These are phyloP conservation scores for Macrobrachium rosenbergii DNA, from an alignment of 1,140 invertebrate species.

Conservation along the genomic window DNA sequence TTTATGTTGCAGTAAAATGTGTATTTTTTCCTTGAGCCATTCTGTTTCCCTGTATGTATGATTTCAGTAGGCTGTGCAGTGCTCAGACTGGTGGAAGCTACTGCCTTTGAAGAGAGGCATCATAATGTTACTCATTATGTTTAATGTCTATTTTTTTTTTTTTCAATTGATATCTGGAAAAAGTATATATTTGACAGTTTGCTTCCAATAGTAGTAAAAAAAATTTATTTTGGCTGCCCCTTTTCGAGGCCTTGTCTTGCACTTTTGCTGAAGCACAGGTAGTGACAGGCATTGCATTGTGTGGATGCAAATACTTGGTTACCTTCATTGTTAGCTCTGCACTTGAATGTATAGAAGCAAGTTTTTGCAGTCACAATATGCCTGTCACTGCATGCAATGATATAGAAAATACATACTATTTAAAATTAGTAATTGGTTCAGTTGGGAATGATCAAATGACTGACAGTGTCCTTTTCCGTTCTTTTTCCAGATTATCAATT, in stretches of 20 bases:
- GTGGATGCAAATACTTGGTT: constrained; percentile 46
- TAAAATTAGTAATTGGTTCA: constrained; percentile 63
- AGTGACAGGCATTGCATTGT: constrained; percentile 57
- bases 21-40: constrained; percentile 10
- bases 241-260: constrained; percentile 56
- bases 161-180: constrained; percentile 64
- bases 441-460: constrained; percentile 62
- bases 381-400: constrained; percentile 63
- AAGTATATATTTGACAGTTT: constrained; percentile 39
- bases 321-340: constrained; percentile 32
- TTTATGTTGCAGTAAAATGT: background rate
- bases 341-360: constrained; percentile 44
- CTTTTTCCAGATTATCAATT: constrained; percentile 67
- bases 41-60: background rate
- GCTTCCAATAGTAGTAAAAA: constrained; percentile 17
- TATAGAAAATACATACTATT: constrained; percentile 53
- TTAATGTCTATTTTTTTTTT: constrained; percentile 17
- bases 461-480: constrained; percentile 65
- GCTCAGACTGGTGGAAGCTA: constrained; percentile 58
- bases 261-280: constrained; percentile 56
- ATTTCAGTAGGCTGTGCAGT: constrained; percentile 38
- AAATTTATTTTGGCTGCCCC: constrained; percentile 31
- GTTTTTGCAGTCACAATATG: constrained; percentile 45
- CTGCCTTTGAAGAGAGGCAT: constrained; percentile 50
- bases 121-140: constrained; percentile 37